A percentile compares a stretch with the other conserved stretches of the same genome.
These are phyloP conservation scores for Pogonocherus hispidulus DNA, from an alignment of 2,888 invertebrate genomes.

Conservation along the genomic window DNA sequence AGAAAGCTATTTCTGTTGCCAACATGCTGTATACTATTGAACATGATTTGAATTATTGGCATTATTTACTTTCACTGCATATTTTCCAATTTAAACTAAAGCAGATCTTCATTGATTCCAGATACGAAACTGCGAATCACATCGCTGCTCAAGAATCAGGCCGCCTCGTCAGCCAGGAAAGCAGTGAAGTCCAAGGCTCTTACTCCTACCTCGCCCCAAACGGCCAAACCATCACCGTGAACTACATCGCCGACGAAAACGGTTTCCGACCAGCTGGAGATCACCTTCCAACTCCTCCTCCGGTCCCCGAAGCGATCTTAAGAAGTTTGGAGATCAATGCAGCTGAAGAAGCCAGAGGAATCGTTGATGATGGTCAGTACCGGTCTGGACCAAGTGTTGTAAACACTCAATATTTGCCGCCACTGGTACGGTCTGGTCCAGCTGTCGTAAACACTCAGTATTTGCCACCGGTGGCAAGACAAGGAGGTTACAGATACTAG, in stretches of 20 bases:
- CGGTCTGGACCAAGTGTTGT: neutral
- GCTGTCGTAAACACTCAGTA: neutral
- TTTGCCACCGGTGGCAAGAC: too few species aligned
- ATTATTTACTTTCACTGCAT: too few species aligned
- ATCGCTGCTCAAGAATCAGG: constrained; percentile 65
- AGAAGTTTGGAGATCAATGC: constrained; percentile 56
- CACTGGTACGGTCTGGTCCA: neutral
- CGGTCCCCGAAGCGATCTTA: constrained; percentile 73
- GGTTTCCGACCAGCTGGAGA: constrained; percentile 72
- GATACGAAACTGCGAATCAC: constrained; percentile 72
- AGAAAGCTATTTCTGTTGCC: too few species aligned
- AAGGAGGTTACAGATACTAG: too few species aligned
- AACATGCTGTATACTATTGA: too few species aligned
- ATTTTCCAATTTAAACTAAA: too few species aligned
- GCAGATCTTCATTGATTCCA: too few species aligned
- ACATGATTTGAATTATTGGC: too few species aligned
- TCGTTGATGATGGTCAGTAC: constrained; percentile 39
- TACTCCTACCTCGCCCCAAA: constrained; percentile 57
- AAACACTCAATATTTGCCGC: neutral
- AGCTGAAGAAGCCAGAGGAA: constrained; percentile 51
- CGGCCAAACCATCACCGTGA: constrained; percentile 63
- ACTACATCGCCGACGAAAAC: constrained; percentile 73
- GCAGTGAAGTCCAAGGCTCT: constrained; percentile 49
- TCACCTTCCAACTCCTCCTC: constrained; percentile 73
- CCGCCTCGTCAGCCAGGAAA: constrained; percentile 31